These are phyloP conservation scores for Melinaea menophilus DNA, from an alignment of 2,888 invertebrate genomes.

Conservation along the genomic window DNA sequence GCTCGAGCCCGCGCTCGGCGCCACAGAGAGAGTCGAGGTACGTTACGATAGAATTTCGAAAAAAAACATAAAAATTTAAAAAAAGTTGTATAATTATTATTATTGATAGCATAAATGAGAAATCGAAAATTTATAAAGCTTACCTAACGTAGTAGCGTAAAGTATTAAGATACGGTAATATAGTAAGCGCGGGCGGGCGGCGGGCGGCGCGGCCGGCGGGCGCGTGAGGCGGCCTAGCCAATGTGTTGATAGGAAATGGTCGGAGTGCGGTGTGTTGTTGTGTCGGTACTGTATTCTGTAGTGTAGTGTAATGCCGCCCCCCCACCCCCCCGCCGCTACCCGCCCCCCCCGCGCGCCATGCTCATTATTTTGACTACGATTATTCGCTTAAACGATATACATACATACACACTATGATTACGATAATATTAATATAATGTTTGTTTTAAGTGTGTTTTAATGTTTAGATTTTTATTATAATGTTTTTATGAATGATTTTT, in stretches of 20 bases:
- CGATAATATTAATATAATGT: conserved; percentile 78
- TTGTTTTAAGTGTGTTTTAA: conserved; percentile 79
- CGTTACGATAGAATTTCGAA: conserved; percentile 78
- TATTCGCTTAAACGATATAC: conserved; percentile 77
- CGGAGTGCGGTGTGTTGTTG: conserved; percentile 30
- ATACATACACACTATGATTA: conserved; percentile 77
- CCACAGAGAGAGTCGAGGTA: conserved; percentile 74
- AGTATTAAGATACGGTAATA: conserved; percentile 76
- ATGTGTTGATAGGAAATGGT: conserved; percentile 48
- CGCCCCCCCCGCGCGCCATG: conserved; percentile 65
- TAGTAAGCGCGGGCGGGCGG: conserved; percentile 43
- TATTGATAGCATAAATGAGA: conserved; percentile 76
- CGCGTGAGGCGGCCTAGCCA: conserved; percentile 43
- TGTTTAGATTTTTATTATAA: conserved; percentile 79
- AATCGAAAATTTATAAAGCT: conserved; percentile 78
- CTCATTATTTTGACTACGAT: conserved; percentile 77
- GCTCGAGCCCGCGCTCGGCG: conserved; percentile 62
- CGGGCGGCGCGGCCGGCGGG: conserved; percentile 40
- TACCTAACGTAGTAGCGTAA: conserved; percentile 78
- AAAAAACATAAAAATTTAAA: conserved; percentile 75
- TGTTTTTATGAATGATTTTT: conserved; percentile 79
- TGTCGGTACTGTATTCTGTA: conserved; percentile 22
- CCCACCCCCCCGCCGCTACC: conserved; percentile 47
- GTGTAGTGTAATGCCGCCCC: conserved; percentile 31
- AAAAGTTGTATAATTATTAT: conserved; percentile 78